A percentile compares a stretch with the other conserved stretches of the same genome.
Evolutionary conservation across 2,888 invertebrate species (phyloP).

Genomic region (Ecdyonurus torrentis): DNA sequence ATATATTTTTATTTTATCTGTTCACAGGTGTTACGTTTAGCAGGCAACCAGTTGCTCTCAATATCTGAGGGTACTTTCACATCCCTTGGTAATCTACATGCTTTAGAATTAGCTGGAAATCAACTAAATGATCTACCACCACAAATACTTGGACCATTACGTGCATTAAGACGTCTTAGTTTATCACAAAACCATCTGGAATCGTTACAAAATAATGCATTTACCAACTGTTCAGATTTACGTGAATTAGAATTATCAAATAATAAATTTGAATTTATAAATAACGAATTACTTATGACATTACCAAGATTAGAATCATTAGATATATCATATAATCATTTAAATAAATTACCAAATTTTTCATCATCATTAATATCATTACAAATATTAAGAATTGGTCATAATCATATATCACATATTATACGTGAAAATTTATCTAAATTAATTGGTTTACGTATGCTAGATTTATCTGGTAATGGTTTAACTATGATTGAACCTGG

Average conservation of each 20-base stretch:
- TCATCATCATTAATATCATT: conserved; percentile 5
- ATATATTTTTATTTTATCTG: too few species aligned
- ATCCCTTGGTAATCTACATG: conserved; percentile 58
- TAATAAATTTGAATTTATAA: conserved; percentile 29
- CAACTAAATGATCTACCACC: neutral
- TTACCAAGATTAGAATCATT: conserved; percentile 54
- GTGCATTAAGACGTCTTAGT: conserved; percentile 53
- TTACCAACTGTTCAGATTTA: conserved; percentile 59
- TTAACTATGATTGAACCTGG: conserved; percentile 60
- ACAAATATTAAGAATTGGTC: conserved; percentile 36
- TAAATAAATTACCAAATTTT: conserved; percentile 56
- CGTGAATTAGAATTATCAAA: conserved; percentile 60
- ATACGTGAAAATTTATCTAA: conserved; percentile 56
- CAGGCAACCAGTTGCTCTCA: neutral
- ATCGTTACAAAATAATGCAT: conserved; percentile 48
- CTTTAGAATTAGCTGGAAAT: conserved; percentile 55
- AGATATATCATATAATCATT: conserved; percentile 66
- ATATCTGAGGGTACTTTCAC: conserved; percentile 58
- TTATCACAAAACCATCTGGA: conserved; percentile 58
- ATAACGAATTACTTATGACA: conserved; percentile 4
- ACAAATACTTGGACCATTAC: conserved; percentile 27
- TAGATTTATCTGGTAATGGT: conserved; percentile 66
- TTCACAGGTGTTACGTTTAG: conserved; percentile 7
- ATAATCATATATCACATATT: conserved; percentile 61
- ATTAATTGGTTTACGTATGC: conserved; percentile 51